Conservation (phyloP, 2,113 vertebrate genomes). For the Calonectris borealis region DNA sequence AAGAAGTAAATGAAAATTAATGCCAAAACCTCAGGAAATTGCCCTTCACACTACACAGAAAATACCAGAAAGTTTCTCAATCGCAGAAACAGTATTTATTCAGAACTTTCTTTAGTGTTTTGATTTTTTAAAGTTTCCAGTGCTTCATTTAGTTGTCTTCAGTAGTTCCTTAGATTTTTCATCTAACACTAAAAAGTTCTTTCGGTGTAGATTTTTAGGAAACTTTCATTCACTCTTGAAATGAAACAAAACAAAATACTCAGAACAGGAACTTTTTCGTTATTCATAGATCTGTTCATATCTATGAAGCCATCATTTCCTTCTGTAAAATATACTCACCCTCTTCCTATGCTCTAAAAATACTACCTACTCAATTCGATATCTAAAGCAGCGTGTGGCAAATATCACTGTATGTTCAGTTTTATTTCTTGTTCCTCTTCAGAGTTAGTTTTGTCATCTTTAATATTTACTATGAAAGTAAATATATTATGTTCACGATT, state of each 20-base stretch:
- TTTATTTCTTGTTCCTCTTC: slow-evolving; percentile 9
- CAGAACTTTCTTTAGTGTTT: not conserved
- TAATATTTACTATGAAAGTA: not conserved
- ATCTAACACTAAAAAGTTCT: not conserved
- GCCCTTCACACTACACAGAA: not conserved
- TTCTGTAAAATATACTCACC: slow-evolving; percentile 39
- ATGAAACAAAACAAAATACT: not conserved
- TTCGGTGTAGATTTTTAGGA: not conserved
- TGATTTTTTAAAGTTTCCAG: not conserved
- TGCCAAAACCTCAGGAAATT: not conserved
- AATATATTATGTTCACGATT: not conserved
- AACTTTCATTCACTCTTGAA: slow-evolving; percentile 1
- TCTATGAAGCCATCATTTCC: slow-evolving; percentile 53
- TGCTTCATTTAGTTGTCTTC: not conserved
- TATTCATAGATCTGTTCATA: slow-evolving; percentile 27
- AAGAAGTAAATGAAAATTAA: not conserved
- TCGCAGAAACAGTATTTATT: not conserved
- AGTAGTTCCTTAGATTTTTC: not conserved
- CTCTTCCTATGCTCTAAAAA: slow-evolving; percentile 60
- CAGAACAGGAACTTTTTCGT: slow-evolving; percentile 13
- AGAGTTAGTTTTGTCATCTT: not conserved
- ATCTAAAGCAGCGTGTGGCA: not conserved
- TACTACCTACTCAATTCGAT: not conserved
- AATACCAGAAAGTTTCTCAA: not conserved
- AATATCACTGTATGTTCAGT: not conserved